Conservation (phyloP, 2,888 invertebrate genomes). For the Limulus polyphemus region DNA sequence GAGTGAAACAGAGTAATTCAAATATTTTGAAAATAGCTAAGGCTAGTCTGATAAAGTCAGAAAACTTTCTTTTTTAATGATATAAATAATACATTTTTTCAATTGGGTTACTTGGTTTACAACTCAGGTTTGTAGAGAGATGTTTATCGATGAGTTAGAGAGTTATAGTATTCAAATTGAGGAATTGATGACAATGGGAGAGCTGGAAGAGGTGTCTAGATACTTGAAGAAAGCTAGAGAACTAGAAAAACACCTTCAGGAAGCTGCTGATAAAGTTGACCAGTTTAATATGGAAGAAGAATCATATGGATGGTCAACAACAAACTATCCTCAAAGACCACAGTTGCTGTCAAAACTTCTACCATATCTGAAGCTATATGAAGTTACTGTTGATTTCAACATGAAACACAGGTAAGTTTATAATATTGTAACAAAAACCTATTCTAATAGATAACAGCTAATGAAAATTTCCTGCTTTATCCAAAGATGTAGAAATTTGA, state of each 20-base stretch:
- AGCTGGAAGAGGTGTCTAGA: slow-evolving; percentile 63
- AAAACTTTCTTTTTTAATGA: too few relatives aligned
- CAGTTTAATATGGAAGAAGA: slow-evolving; percentile 82
- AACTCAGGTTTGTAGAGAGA: slow-evolving; percentile 51
- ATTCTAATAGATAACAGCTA: too few relatives aligned
- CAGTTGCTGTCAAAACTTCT: slow-evolving; percentile 56
- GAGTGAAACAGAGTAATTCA: too few relatives aligned
- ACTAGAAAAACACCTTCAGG: slow-evolving; percentile 55
- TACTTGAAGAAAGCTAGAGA: slow-evolving; percentile 69
- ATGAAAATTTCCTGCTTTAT: too few relatives aligned
- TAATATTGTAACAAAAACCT: too few relatives aligned
- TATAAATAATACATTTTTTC: neutral
- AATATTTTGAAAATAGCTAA: too few relatives aligned
- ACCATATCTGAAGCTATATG: slow-evolving; percentile 77
- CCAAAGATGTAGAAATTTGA: neutral
- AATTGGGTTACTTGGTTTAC: slow-evolving; percentile 4
- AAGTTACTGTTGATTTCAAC: slow-evolving; percentile 73
- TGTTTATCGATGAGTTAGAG: slow-evolving; percentile 69
- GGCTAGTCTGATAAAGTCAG: too few relatives aligned
- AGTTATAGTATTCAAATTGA: slow-evolving; percentile 65
- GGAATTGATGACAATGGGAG: slow-evolving; percentile 70
- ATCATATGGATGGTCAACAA: slow-evolving; percentile 72
- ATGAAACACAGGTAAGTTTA: slow-evolving; percentile 51
- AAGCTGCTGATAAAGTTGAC: slow-evolving; percentile 66
- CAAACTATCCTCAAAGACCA: slow-evolving; percentile 76